Evolutionary conservation across 1,140 invertebrate species (phyloP).

Genomic region (Gryon sp.): DNA sequence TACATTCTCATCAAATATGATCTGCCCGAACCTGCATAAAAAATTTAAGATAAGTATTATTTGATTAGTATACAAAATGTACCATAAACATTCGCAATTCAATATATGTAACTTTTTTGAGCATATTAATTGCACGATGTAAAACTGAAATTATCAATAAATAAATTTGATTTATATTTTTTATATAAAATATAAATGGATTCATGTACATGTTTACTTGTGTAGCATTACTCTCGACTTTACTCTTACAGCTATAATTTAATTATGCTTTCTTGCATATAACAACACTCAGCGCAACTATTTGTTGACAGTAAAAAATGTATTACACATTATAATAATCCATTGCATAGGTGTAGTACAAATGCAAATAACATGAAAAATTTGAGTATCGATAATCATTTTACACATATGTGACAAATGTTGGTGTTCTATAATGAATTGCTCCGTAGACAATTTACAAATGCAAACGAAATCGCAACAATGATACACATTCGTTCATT

Average conservation of each 20-base stretch:
- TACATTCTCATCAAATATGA: no score
- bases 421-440: slow-evolving; percentile 22
- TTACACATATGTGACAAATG: slow-evolving; percentile 7
- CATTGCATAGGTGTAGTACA: slow-evolving; percentile 44
- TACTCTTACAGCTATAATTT: slow-evolving; percentile 45
- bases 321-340: slow-evolving; percentile 36
- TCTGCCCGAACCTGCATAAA: no score
- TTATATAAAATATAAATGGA: background rate
- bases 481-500: background rate
- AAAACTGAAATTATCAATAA: no score
- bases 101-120: no score
- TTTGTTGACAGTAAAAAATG: slow-evolving; percentile 49
- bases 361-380: slow-evolving; percentile 32
- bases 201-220: slow-evolving; percentile 3
- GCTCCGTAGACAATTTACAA: slow-evolving; percentile 4
- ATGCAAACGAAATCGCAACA: slow-evolving; percentile 4
- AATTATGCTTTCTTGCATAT: slow-evolving; percentile 52
- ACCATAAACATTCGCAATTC: no score
- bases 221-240: slow-evolving; percentile 13
- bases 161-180: background rate
- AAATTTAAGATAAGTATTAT: no score
- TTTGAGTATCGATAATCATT: slow-evolving; percentile 39
- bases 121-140: no score
- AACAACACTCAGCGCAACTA: slow-evolving; percentile 52
- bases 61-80: no score